A percentile compares a stretch with the other conserved stretches of the same genome.
Evolutionary conservation across 2,797 vertebrate genomes (phyloP).

Genomic region (Gobionotothen gibberifrons): DNA sequence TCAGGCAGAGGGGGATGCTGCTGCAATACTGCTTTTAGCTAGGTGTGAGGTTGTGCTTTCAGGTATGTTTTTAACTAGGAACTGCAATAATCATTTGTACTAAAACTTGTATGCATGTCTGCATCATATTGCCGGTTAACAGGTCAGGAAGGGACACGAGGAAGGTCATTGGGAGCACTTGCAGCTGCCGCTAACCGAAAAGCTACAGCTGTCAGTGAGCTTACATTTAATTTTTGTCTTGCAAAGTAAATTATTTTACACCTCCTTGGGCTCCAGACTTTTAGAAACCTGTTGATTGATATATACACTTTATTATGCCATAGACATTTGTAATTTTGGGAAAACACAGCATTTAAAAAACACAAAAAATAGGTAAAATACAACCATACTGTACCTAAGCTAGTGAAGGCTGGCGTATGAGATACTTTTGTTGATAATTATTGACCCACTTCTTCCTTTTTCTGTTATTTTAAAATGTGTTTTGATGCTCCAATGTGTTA

Average conservation of each 20-base stretch:
- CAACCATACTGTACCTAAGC: too few species aligned
- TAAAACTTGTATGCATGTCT: conserved; percentile 7
- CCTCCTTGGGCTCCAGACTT: too few species aligned
- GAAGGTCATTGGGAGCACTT: too few species aligned
- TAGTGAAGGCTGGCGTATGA: background rate
- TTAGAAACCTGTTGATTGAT: too few species aligned
- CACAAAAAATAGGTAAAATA: too few species aligned
- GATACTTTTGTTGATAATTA: background rate
- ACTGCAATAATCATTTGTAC: background rate
- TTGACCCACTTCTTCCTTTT: background rate
- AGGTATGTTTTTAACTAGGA: conserved; percentile 3
- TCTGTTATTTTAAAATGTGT: background rate
- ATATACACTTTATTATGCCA: too few species aligned
- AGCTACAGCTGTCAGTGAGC: too few species aligned
- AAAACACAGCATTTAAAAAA: too few species aligned
- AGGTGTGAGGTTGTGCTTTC: conserved; percentile 5
- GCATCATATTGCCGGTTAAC: background rate
- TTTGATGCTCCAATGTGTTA: background rate
- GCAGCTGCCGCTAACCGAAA: too few species aligned
- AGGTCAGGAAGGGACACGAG: background rate
- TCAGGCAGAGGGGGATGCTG: conserved; percentile 35
- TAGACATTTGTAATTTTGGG: too few species aligned
- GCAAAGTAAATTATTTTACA: too few species aligned
- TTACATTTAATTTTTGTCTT: too few species aligned
- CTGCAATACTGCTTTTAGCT: conserved; percentile 7